These are phyloP conservation scores for Acanthoscelides obtectus DNA, from an alignment of 2,888 invertebrate species.

Conservation along the genomic window DNA sequence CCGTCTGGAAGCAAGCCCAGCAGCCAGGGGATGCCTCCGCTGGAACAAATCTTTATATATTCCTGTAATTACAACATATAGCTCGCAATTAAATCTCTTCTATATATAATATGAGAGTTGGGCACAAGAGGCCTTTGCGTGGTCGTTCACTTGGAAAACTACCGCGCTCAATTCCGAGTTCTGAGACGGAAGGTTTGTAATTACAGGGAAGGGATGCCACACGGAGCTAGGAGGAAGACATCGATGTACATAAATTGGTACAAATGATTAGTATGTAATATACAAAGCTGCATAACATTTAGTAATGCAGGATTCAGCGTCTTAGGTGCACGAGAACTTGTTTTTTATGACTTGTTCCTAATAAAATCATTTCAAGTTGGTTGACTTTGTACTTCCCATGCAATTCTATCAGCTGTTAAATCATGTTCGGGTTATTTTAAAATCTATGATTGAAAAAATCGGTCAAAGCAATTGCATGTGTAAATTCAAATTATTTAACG, in stretches of 20 bases:
- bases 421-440: too few relatives aligned
- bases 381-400: too few relatives aligned
- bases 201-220: background rate
- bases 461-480: too few relatives aligned
- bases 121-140: background rate
- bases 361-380: too few relatives aligned
- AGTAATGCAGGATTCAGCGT: too few relatives aligned
- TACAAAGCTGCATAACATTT: too few relatives aligned
- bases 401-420: too few relatives aligned
- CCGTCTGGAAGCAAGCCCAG: constrained; percentile 22
- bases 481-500: too few relatives aligned
- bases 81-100: constrained; percentile 46
- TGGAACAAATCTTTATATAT: constrained; percentile 45
- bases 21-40: constrained; percentile 35
- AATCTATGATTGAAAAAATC: too few relatives aligned
- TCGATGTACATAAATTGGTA: background rate
- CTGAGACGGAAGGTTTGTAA: background rate
- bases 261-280: background rate
- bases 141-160: background rate
- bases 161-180: background rate
- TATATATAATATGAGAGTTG: constrained; percentile 15
- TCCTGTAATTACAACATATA: constrained; percentile 47
- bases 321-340: too few relatives aligned
- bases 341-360: too few relatives aligned
- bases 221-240: background rate